These are phyloP conservation scores for Macaria liturata DNA, from an alignment of 2,888 invertebrate species.

Conservation along the genomic window DNA sequence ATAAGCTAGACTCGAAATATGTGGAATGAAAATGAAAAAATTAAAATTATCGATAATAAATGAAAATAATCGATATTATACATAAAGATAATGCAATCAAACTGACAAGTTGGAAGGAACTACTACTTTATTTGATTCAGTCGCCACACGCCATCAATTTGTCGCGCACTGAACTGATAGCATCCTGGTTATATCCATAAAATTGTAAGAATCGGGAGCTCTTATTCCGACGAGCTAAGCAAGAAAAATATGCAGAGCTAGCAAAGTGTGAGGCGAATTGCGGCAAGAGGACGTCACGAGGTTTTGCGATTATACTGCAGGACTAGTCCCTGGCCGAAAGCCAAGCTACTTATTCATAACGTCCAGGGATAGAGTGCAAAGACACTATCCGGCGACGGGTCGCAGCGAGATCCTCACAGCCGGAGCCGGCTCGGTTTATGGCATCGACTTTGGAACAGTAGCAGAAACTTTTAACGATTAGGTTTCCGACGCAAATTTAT, in stretches of 20 bases:
- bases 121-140: slow-evolving; percentile 12
- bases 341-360: slow-evolving; percentile 29
- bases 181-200: background rate
- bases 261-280: slow-evolving; percentile 6
- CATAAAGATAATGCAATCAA: slow-evolving; percentile 8
- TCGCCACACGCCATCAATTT: slow-evolving; percentile 18
- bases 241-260: slow-evolving; percentile 2
- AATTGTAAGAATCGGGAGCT: background rate
- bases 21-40: too few relatives aligned
- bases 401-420: slow-evolving; percentile 36
- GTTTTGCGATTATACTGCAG: slow-evolving; percentile 7
- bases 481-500: slow-evolving; percentile 23
- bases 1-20: too few relatives aligned
- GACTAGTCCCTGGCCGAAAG: slow-evolving; percentile 26
- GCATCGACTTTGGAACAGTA: slow-evolving; percentile 32
- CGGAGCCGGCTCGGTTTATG: slow-evolving; percentile 39
- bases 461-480: slow-evolving; percentile 27
- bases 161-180: background rate
- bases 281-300: slow-evolving; percentile 7
- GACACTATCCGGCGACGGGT: slow-evolving; percentile 38
- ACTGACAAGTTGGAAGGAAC: slow-evolving; percentile 14
- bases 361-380: slow-evolving; percentile 38
- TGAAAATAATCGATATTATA: background rate
- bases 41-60: too few relatives aligned
- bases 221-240: background rate